A percentile compares a stretch with the other conserved stretches of the same genome.
Evolutionary conservation across 2,888 invertebrate species (phyloP).

Genomic region (Nasonia oneida): DNA sequence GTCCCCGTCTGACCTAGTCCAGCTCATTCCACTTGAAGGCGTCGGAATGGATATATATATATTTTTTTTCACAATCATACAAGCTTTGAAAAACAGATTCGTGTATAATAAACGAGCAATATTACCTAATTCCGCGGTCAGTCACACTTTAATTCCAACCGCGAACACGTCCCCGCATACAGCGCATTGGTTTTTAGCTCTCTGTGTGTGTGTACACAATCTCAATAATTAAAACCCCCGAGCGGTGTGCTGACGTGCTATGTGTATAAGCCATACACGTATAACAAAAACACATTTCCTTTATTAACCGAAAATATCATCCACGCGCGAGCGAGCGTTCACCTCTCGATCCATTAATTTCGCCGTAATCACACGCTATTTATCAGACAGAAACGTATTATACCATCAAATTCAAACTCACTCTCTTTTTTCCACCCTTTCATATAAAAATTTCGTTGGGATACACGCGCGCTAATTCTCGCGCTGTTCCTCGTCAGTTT

Average conservation of each 20-base stretch:
- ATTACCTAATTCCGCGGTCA: not conserved
- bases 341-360: constrained; percentile 12
- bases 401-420: not conserved
- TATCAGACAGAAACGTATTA: not conserved
- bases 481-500: no score
- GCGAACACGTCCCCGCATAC: not conserved
- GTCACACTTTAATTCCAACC: not conserved
- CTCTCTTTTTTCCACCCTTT: not conserved
- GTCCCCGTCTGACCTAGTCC: not conserved
- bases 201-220: not conserved
- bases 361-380: not conserved
- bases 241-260: not conserved
- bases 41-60: not conserved
- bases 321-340: not conserved
- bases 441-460: not conserved
- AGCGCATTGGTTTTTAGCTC: not conserved
- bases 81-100: not conserved
- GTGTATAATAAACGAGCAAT: not conserved
- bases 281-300: not conserved
- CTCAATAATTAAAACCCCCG: not conserved
- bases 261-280: no score
- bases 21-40: not conserved
- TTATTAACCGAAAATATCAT: not conserved
- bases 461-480: not conserved
- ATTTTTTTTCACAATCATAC: not conserved